phyloP scores from a whole-genome alignment of 2,797 vertebrate genomes.

The Peromyscus nudipes region DNA sequence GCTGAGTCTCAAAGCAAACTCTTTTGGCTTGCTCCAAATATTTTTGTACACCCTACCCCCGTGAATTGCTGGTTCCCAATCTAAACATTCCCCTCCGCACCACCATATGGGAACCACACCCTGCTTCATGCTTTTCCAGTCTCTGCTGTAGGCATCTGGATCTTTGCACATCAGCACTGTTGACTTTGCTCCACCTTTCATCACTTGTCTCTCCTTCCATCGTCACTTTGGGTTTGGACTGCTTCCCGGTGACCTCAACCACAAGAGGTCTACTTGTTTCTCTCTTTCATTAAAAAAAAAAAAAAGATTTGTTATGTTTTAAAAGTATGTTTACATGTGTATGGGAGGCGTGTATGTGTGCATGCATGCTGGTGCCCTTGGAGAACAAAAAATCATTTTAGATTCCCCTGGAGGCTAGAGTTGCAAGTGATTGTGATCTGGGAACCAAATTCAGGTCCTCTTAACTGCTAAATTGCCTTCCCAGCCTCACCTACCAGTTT shows the following conservation, averaged over 20 bases:
- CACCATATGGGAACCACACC: not conserved
- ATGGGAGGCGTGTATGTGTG: not conserved
- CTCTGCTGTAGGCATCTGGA: not conserved
- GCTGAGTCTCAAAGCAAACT: not conserved
- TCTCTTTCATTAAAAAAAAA: too few relatives aligned
- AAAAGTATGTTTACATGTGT: not conserved
- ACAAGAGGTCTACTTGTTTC: not conserved
- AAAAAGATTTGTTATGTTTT: not conserved
- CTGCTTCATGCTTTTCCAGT: not conserved
- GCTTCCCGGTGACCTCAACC: not conserved
- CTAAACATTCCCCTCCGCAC: accelerated
- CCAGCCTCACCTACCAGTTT: not conserved
- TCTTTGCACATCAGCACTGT: not conserved
- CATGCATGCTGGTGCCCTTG: too few relatives aligned
- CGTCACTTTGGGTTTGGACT: not conserved
- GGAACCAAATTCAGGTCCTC: not conserved
- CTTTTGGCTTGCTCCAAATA: not conserved
- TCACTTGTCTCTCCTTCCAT: not conserved
- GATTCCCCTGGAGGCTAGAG: not conserved
- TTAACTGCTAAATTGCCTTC: not conserved
- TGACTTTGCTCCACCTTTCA: not conserved
- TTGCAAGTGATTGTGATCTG: not conserved
- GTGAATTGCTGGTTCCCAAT: not conserved
- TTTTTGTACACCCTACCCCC: not conserved
- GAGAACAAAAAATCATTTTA: not conserved